These are phyloP conservation scores for Poeciliopsis retropinna DNA, from an alignment of 2,113 vertebrate species.

Conservation along the genomic window DNA sequence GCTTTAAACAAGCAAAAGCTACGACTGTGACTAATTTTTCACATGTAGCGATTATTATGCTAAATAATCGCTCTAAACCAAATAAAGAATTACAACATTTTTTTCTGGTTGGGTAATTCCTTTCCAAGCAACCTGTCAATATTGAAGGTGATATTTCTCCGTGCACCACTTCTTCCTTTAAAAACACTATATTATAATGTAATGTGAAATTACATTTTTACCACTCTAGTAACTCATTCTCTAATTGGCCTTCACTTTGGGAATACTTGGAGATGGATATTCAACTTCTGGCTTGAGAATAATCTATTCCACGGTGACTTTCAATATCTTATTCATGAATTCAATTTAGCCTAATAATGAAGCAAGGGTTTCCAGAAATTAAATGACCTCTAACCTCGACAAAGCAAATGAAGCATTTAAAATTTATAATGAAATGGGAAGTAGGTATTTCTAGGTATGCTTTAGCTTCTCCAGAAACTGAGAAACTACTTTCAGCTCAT, in stretches of 20 bases:
- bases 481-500: background rate
- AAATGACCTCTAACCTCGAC: slow-evolving; percentile 54
- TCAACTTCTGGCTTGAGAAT: slow-evolving; percentile 53
- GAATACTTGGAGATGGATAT: slow-evolving; percentile 55
- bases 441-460: background rate
- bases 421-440: slow-evolving; percentile 12
- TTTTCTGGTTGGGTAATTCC: background rate
- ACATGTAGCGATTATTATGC: slow-evolving; percentile 32
- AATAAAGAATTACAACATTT: background rate
- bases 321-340: slow-evolving; percentile 69
- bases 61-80: slow-evolving; percentile 6
- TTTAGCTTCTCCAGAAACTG: background rate
- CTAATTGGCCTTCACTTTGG: slow-evolving; percentile 48
- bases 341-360: slow-evolving; percentile 63
- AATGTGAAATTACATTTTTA: slow-evolving; percentile 28
- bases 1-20: slow-evolving; percentile 39
- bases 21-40: slow-evolving; percentile 24
- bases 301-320: slow-evolving; percentile 60
- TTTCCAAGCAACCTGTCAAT: background rate
- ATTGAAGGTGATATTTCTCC: background rate
- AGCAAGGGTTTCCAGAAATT: slow-evolving; percentile 47
- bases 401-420: slow-evolving; percentile 29
- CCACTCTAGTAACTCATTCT: slow-evolving; percentile 34
- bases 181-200: slow-evolving; percentile 3
- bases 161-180: slow-evolving; percentile 16